Evolutionary conservation across 2,113 vertebrate genomes (phyloP), one percentile per base, ranked within the genome.

Genomic region (Mustela nigripes): DNA sequence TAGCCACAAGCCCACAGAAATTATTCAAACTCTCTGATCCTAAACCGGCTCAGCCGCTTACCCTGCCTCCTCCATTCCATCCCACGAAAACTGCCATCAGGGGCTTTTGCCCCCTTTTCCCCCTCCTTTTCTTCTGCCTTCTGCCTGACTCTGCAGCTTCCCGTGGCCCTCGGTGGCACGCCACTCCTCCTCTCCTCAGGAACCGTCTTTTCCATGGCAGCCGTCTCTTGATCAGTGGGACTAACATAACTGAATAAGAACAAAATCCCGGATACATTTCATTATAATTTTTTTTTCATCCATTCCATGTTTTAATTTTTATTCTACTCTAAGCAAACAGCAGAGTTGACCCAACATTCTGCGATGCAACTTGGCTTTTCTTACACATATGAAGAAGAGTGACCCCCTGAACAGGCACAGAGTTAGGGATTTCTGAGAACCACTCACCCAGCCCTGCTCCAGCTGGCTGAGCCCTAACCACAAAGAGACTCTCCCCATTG

Each of bases 241-340:
- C 26, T 90, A 45, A 48, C 22, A 39, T 60, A 45, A 45, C 60
- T 53, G 19, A 95, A 65, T 36, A 65, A 78, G 63, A 90, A 67
- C 24, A 78, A 90, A 94, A 73, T 81, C 24, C 36, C 5, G 15
- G 58, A 39, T 36, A 74, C 31, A 60, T 85, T 74, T 74, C 39
- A 74, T 42, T 74, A 74, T 26, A 24, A 42, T 74, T 74, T 42
- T 71, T 74, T 74, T 74, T 62, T 42, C 48, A 31, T 62, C 33
- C 42, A 92, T 10, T 53, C 16, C 36, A 36, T 24, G 58, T 69
- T 96, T 95, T 93, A 82, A 86, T 84, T 98, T 98, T 99, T 98
- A 98, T 98, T 94, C 94, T 95, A 97, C 91, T 92, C 96, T 73
- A 90, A 97, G 97, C 80, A 93, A 94, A 97, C 21, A 92, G 83